A percentile compares a stretch with the other conserved stretches of the same genome.
Evolutionary conservation across 2,888 invertebrate species (phyloP).

Genomic region (Linyphia triangularis): DNA sequence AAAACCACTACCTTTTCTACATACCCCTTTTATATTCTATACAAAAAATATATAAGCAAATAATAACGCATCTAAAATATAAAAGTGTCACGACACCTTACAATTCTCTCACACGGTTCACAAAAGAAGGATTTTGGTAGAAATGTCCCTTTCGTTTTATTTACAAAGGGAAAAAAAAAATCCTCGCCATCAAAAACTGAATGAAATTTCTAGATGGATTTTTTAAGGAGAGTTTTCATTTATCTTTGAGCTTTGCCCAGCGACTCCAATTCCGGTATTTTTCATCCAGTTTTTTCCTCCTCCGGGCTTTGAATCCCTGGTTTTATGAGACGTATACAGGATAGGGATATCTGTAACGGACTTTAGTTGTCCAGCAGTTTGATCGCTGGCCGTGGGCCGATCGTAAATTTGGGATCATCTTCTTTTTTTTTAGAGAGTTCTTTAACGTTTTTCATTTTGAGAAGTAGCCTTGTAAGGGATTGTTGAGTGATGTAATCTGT

Average conservation of each 20-base stretch:
- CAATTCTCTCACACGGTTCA: not conserved
- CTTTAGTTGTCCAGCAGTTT: too few relatives aligned
- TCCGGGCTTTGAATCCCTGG: too few relatives aligned
- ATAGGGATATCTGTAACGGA: too few relatives aligned
- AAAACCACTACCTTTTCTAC: too few relatives aligned
- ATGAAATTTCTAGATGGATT: not conserved
- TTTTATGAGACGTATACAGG: too few relatives aligned
- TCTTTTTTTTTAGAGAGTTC: too few relatives aligned
- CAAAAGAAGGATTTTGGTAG: not conserved
- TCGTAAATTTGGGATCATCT: too few relatives aligned
- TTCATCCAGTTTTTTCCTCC: too few relatives aligned
- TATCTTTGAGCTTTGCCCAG: not conserved
- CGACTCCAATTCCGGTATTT: not conserved
- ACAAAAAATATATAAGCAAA: not conserved
- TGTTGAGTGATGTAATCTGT: too few relatives aligned
- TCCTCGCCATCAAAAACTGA: not conserved
- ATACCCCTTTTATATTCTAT: not conserved
- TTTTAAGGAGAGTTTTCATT: not conserved
- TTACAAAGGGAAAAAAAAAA: not conserved
- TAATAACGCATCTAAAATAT: not conserved
- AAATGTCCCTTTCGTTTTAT: not conserved
- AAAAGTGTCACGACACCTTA: not conserved
- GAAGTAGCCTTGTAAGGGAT: too few relatives aligned
- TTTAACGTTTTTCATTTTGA: too few relatives aligned
- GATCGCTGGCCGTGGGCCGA: too few relatives aligned